Evolutionary conservation across 1,140 invertebrate species (phyloP).

Genomic region (Ostrea edulis): DNA sequence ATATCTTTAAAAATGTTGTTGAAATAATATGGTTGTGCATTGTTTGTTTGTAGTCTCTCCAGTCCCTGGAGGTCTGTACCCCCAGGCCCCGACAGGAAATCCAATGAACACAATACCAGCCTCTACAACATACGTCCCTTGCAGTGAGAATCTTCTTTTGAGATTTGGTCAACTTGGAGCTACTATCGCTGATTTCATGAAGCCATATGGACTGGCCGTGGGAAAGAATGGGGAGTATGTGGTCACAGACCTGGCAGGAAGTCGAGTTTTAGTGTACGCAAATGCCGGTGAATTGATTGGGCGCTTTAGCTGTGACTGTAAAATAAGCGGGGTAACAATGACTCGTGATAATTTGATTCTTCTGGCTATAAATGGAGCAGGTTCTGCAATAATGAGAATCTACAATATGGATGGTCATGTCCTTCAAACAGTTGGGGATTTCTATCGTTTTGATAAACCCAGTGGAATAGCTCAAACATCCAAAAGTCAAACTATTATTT

Average conservation of each 20-base stretch:
- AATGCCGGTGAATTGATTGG: conserved; percentile 64
- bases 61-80: background rate
- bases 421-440: conserved; percentile 68
- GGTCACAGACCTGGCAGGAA: conserved; percentile 70
- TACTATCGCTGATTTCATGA: conserved; percentile 67
- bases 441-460: conserved; percentile 71
- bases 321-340: conserved; percentile 68
- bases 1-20: too few relatives aligned
- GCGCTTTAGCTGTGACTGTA: conserved; percentile 68
- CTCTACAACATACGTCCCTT: background rate
- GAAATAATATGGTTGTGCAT: too few relatives aligned
- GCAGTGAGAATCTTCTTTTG: conserved; percentile 52
- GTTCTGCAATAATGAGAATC: conserved; percentile 65
- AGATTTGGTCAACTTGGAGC: conserved; percentile 73
- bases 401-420: conserved; percentile 70
- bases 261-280: conserved; percentile 71
- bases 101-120: background rate
- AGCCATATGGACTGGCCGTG: conserved; percentile 72
- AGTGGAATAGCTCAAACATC: conserved; percentile 69
- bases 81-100: background rate
- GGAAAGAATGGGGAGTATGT: conserved; percentile 69
- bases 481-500: conserved; percentile 69
- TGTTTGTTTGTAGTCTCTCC: background rate
- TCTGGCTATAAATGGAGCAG: conserved; percentile 68
- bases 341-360: conserved; percentile 69